These are phyloP conservation scores for Pollenia angustigena DNA, from an alignment of 2,888 invertebrate genomes.

Conservation along the genomic window DNA sequence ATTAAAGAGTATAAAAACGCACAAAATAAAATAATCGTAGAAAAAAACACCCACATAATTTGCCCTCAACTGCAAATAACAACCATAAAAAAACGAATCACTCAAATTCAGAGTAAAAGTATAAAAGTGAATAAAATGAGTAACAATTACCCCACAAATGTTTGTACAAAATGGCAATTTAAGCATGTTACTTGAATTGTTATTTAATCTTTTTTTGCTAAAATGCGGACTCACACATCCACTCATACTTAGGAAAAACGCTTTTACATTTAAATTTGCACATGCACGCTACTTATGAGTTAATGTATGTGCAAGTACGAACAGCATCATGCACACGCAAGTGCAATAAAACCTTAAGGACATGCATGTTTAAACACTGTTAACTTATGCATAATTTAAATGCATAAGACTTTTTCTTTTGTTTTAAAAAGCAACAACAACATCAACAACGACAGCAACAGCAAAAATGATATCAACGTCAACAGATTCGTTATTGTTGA, in stretches of 20 bases:
- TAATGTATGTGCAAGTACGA: not conserved
- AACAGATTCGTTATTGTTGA: not conserved
- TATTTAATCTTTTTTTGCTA: conserved; percentile 16
- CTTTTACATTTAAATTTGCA: conserved; percentile 3
- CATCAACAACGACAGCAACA: not conserved
- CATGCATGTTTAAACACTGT: conserved; percentile 62
- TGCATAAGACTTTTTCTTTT: conserved; percentile 44
- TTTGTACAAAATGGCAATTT: conserved; percentile 26
- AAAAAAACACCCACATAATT: not conserved
- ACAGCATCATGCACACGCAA: not conserved
- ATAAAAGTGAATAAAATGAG: not conserved
- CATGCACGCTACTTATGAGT: conserved; percentile 13
- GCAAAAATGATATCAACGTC: conserved; percentile 45
- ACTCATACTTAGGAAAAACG: not conserved
- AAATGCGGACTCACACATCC: conserved; percentile 17
- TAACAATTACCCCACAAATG: conserved; percentile 24
- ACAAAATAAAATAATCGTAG: too few species aligned
- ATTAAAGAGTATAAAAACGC: not conserved
- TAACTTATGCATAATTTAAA: conserved; percentile 64
- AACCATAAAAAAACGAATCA: not conserved
- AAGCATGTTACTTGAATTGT: conserved; percentile 36
- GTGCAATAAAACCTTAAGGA: conserved; percentile 62
- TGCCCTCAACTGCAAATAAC: not conserved
- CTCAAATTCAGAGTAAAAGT: conserved; percentile 2
- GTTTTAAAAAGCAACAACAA: not conserved